A percentile compares a stretch with the other conserved stretches of the same genome.
Evolutionary conservation across 64 coral and sea anemone genomes (phyloP).

Genomic region (Montipora capricornis): DNA sequence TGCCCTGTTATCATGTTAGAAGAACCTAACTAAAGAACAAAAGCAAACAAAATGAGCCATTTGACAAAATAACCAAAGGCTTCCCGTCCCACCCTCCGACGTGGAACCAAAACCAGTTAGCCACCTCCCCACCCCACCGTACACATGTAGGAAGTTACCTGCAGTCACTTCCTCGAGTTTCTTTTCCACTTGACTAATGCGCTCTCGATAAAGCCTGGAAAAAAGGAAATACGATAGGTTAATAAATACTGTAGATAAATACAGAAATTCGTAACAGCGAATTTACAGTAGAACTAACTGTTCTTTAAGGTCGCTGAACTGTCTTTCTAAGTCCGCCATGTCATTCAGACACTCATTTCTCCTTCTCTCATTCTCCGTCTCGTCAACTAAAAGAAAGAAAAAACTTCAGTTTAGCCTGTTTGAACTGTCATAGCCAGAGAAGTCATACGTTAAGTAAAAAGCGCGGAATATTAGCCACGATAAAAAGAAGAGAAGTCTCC

Average conservation of each 20-base stretch:
- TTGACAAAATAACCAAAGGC: too few species aligned
- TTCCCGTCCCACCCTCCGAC: too few species aligned
- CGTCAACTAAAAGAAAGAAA: slow-evolving; percentile 75
- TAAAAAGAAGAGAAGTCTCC: neutral
- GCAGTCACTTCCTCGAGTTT: slow-evolving; percentile 89
- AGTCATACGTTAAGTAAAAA: neutral
- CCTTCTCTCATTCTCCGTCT: slow-evolving; percentile 97
- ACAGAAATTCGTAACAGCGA: neutral
- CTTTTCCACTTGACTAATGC: slow-evolving; percentile 95
- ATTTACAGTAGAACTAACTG: slow-evolving; percentile 67
- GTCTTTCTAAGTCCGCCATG: slow-evolving; percentile 97
- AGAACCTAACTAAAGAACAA: too few species aligned
- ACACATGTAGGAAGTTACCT: slow-evolving; percentile 28
- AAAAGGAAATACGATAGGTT: neutral
- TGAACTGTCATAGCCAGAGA: neutral
- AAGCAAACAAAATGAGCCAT: too few species aligned
- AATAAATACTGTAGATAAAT: neutral
- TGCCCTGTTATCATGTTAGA: too few species aligned
- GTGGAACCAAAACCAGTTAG: too few species aligned
- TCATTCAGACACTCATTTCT: slow-evolving; percentile 91
- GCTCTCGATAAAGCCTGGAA: slow-evolving; percentile 89
- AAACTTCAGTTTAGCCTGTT: neutral
- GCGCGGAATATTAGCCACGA: slow-evolving; percentile 6
- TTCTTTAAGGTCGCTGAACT: slow-evolving; percentile 97
- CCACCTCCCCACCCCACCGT: neutral